These are phyloP conservation scores for Autographa pulchrina DNA, from an alignment of 2,888 invertebrate species.

Conservation along the genomic window DNA sequence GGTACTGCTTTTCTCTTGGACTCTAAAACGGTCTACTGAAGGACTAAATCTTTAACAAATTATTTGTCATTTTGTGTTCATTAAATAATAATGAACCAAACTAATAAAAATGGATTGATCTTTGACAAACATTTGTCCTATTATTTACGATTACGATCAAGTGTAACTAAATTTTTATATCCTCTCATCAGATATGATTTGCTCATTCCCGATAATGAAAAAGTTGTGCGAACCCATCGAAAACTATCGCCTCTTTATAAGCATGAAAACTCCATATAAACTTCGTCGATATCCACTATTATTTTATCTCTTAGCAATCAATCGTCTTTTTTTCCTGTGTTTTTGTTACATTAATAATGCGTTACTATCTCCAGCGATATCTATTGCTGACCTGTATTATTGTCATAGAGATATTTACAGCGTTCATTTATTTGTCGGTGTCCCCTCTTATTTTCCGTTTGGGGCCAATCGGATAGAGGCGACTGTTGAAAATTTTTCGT, in stretches of 20 bases:
- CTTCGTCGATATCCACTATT: constrained; percentile 74
- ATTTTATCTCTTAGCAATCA: constrained; percentile 79
- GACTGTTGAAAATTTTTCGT: constrained; percentile 89
- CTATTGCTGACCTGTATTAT: constrained; percentile 90
- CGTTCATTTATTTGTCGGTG: constrained; percentile 87
- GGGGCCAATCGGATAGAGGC: constrained; percentile 87
- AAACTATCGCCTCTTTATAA: constrained; percentile 49
- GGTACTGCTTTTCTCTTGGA: no score
- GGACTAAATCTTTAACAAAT: neutral
- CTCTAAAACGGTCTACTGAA: neutral
- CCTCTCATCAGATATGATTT: constrained; percentile 53
- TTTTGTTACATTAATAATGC: constrained; percentile 87
- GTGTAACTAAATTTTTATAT: constrained; percentile 40
- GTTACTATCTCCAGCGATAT: constrained; percentile 85
- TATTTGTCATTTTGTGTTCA: neutral
- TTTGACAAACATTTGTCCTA: constrained; percentile 10
- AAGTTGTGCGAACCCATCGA: constrained; percentile 48
- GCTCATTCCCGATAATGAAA: constrained; percentile 44
- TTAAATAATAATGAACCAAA: neutral
- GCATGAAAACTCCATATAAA: constrained; percentile 67
- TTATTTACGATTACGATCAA: constrained; percentile 32
- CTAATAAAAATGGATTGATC: neutral
- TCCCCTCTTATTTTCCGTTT: constrained; percentile 90
- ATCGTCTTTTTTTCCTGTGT: constrained; percentile 84
- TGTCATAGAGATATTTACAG: constrained; percentile 89